Percentiles rank a stretch among this genome's conserved stretches.
These are phyloP conservation scores for Macrocentrus cingulum DNA, from an alignment of 1,140 invertebrate genomes.

Conservation along the genomic window DNA sequence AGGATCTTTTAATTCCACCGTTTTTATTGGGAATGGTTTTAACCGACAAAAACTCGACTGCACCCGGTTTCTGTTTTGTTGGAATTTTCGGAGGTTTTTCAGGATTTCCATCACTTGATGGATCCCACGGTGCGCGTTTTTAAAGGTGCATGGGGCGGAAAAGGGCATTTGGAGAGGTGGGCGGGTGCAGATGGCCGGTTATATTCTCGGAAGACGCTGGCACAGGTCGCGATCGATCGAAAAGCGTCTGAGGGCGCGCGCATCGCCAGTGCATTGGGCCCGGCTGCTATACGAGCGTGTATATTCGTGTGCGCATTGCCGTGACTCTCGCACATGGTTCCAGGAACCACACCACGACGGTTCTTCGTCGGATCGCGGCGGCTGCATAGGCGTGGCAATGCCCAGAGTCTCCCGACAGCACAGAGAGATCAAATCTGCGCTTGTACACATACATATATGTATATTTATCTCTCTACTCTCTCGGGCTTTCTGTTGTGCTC, in stretches of 20 bases:
- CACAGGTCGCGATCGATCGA: background rate
- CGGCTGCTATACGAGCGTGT: background rate
- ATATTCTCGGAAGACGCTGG: background rate
- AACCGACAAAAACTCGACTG: too few relatives aligned
- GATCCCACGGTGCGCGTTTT: too few relatives aligned
- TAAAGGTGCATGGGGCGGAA: background rate
- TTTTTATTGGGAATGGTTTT: too few relatives aligned
- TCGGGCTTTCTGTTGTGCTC: background rate
- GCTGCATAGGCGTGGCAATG: slow-evolving; percentile 25
- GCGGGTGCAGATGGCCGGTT: too few relatives aligned
- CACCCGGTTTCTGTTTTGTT: too few relatives aligned
- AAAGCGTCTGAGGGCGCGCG: background rate
- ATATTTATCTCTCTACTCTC: slow-evolving; percentile 12
- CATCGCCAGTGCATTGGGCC: background rate
- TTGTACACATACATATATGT: background rate
- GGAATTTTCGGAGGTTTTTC: too few relatives aligned
- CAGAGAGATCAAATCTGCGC: slow-evolving; percentile 19
- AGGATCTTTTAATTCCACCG: too few relatives aligned
- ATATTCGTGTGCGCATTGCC: slow-evolving; percentile 1
- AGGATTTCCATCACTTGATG: too few relatives aligned
- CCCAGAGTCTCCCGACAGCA: background rate
- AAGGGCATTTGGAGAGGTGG: too few relatives aligned
- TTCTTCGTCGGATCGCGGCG: slow-evolving; percentile 24
- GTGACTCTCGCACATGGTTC: slow-evolving; percentile 22
- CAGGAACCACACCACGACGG: slow-evolving; percentile 20